Base-by-base conservation (phyloP, 2,888 invertebrate species). In the Glaucopsyche alexis region DNA sequence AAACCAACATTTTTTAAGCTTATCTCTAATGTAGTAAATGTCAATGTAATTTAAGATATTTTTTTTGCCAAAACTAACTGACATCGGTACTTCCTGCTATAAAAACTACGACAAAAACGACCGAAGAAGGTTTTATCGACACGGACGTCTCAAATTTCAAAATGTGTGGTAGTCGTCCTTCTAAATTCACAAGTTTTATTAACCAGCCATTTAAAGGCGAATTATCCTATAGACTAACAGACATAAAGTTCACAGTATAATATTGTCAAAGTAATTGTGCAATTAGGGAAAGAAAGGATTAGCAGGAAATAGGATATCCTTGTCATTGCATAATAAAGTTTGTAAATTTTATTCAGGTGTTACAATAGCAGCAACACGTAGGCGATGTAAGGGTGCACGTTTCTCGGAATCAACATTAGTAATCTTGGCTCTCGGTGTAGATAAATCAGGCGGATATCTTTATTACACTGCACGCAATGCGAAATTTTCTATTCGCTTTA, bases 221-320 rank as follows among this genome's bases (percentile, higher is more conserved):
- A 1, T 19, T 19, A 42, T 42, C 42, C 7, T 1, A 29, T 29
- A 29, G 29, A 29, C 0, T 29, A 42, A 42, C 42, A 42, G 3
- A 7, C 42, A 29, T 29, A 29, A 29, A n/a, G n/a, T n/a, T n/a
- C n/a, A n/a, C n/a, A n/a, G n/a, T 42, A 42, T 42, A 42, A 4
- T 16, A 55, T 55, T 55, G 13, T 60, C 60, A 38, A 13, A 29
- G 60, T 60, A 60, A 60, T 60, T 29, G 60, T 38, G 29, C 19
- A 52, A 71, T 55, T 42, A 19, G 71, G 60, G 60, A 60, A 60
- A 14, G 47, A 49, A 72, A 42, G 38, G 65, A 16, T 73, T 73
- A 74, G 74, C 73, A 74, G 77, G 76, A 77, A 75, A 77, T 74
- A 74, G 77, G 77, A 76, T 75, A 75, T 77, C 75, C 73, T 70